These are phyloP conservation scores for Drosophila stalkeri DNA, from an alignment of 2,888 invertebrate species.

Conservation along the genomic window DNA sequence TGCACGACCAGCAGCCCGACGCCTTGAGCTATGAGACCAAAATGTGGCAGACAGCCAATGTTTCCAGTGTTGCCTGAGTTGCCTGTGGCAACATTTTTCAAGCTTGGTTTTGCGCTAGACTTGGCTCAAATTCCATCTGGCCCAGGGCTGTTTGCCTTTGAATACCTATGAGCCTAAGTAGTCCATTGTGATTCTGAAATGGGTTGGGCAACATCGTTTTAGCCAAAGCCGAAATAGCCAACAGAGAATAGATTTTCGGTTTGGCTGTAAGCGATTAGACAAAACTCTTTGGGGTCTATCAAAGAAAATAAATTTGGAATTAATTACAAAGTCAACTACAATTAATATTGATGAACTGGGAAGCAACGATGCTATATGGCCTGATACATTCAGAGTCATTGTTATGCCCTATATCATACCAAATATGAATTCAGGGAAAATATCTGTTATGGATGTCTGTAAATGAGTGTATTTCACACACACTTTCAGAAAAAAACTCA, in stretches of 20 bases:
- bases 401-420: too few relatives aligned
- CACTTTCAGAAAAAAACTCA: too few relatives aligned
- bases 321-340: neutral
- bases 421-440: too few relatives aligned
- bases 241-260: neutral
- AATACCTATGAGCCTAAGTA: neutral
- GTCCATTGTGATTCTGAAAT: neutral
- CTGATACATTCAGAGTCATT: too few relatives aligned
- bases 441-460: too few relatives aligned
- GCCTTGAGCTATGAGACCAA: slow-evolving; percentile 53
- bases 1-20: slow-evolving; percentile 24
- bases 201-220: neutral
- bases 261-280: too few relatives aligned
- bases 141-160: slow-evolving; percentile 3
- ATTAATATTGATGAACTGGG: neutral
- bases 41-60: slow-evolving; percentile 14
- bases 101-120: neutral
- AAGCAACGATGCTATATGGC: neutral
- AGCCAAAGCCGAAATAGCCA: neutral
- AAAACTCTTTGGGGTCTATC: neutral
- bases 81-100: slow-evolving; percentile 1
- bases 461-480: too few relatives aligned
- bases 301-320: neutral
- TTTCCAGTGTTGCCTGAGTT: neutral
- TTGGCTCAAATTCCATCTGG: neutral